Percentiles rank a stretch among this genome's conserved stretches.
Evolutionary conservation across 2,888 invertebrate species (phyloP).

Genomic region (Agrotis exclamationis): DNA sequence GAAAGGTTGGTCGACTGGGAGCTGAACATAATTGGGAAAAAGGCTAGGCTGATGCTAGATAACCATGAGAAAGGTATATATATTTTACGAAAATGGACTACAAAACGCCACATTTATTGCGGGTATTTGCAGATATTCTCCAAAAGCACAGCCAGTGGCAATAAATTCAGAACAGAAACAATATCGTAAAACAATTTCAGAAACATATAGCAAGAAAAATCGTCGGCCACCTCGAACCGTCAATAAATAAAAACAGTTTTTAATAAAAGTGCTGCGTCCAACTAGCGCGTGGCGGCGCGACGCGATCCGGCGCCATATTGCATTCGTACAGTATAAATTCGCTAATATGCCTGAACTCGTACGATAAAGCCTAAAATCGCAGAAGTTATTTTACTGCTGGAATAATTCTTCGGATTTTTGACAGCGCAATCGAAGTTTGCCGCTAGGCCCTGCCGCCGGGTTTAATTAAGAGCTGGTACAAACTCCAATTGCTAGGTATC

Average conservation of each 20-base stretch:
- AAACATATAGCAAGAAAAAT: constrained; percentile 75
- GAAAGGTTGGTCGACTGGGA: not conserved
- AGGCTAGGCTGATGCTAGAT: too few relatives aligned
- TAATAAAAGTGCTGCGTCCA: constrained; percentile 86
- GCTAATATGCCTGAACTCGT: constrained; percentile 89
- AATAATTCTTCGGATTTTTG: constrained; percentile 91
- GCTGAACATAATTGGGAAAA: too few relatives aligned
- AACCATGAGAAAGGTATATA: too few relatives aligned
- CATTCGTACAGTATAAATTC: constrained; percentile 87
- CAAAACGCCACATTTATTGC: not conserved
- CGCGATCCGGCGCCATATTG: constrained; percentile 85
- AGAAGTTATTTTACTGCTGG: constrained; percentile 88
- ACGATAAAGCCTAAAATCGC: constrained; percentile 90
- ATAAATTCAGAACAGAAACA: constrained; percentile 60
- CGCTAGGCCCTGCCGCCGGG: constrained; percentile 84
- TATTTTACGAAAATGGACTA: not conserved
- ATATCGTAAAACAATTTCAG: constrained; percentile 61
- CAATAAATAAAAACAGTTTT: constrained; percentile 89
- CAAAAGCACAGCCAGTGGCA: constrained; percentile 31
- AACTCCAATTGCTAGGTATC: constrained; percentile 82
- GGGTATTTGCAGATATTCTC: constrained; percentile 47
- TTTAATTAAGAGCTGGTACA: constrained; percentile 87
- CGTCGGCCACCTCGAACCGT: constrained; percentile 77
- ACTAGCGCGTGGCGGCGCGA: constrained; percentile 71
- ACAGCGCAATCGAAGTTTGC: constrained; percentile 91